Conservation (phyloP, 1,140 invertebrate genomes). For the Episyrphus balteatus region DNA sequence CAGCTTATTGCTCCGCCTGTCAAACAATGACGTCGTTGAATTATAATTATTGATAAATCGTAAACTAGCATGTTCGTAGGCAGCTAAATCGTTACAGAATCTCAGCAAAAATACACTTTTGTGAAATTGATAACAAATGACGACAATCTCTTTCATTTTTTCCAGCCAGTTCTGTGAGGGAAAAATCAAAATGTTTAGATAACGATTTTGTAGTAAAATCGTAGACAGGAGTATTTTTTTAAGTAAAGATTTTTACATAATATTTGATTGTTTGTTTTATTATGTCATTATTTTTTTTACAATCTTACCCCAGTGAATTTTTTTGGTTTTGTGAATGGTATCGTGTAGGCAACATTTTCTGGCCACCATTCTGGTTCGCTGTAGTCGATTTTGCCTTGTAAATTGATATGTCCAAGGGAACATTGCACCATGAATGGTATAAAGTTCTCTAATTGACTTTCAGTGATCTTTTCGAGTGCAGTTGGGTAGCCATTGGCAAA, state of each 20-base stretch:
- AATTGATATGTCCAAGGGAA: constrained; percentile 52
- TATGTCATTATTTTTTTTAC: not conserved
- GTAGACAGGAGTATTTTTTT: not conserved
- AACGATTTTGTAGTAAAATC: not conserved
- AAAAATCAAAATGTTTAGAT: constrained; percentile 2
- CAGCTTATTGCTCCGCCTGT: constrained; percentile 49
- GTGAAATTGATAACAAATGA: constrained; percentile 58
- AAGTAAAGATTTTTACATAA: not conserved
- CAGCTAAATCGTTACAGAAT: constrained; percentile 55
- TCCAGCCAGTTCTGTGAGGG: constrained; percentile 44
- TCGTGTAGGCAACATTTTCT: constrained; percentile 49
- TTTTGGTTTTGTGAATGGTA: constrained; percentile 46
- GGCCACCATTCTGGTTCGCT: constrained; percentile 58
- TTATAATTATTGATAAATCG: constrained; percentile 61
- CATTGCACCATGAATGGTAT: constrained; percentile 64
- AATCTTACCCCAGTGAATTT: constrained; percentile 39
- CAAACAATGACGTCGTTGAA: constrained; percentile 58
- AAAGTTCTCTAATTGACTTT: constrained; percentile 52
- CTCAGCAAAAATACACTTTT: constrained; percentile 57
- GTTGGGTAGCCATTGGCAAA: constrained; percentile 58
- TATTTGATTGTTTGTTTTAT: not conserved
- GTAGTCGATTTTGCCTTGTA: constrained; percentile 36
- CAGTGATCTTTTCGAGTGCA: constrained; percentile 49
- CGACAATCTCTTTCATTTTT: constrained; percentile 53
- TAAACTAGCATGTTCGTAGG: constrained; percentile 50